Base-by-base conservation (phyloP, 2,113 vertebrate species). In the Opisthocomus hoazin region DNA sequence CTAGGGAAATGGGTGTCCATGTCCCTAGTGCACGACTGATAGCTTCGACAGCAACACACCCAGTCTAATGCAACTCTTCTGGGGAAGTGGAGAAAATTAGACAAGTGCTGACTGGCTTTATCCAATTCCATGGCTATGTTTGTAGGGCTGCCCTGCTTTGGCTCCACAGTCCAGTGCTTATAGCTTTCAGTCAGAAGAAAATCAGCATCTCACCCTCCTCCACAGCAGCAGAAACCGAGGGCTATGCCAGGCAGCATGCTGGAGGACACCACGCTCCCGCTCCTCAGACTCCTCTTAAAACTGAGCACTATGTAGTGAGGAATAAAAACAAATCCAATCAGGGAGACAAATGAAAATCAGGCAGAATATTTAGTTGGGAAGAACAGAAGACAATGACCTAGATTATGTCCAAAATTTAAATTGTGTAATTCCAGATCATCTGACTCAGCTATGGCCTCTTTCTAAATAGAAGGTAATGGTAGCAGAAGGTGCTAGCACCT, bases 1-100 rank as follows among this genome's bases (percentile, higher is more conserved):
- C 24, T 11, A 77, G 54, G 15, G 15, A 80, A 80, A 63, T 0
- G 0, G 2, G 11, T 30, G 26, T 16, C 60, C 27, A 6, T 0
- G 12, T 23, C 60, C 43, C 24, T 13, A 24, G 24, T 4, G 50
- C 0, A 0, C 36, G 51, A 36, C 8, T 56, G 15, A 34, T 13
- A 50, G 29, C 41, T 66, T 45, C 1, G 0, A 56, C 4, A 64
- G 82, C 36, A 69, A 46, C 0, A 10, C 45, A 79, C 21, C 13
- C 27, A 4, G 14, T 4, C 46, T 12, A 3, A 3, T 12, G 29
- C 54, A 76, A 19, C 50, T 45, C 30, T 61, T 34, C 29, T 4
- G 15, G 30, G 46, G 17, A 68, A 86, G 24, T 2, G 12, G 23
- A 50, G 24, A 81, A 65, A 87, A 37, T 46, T 2, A 54, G 13